A percentile compares a stretch with the other conserved stretches of the same genome.
Evolutionary conservation across 1,140 invertebrate species (phyloP).

Genomic region (Meloidogyne floridensis): DNA sequence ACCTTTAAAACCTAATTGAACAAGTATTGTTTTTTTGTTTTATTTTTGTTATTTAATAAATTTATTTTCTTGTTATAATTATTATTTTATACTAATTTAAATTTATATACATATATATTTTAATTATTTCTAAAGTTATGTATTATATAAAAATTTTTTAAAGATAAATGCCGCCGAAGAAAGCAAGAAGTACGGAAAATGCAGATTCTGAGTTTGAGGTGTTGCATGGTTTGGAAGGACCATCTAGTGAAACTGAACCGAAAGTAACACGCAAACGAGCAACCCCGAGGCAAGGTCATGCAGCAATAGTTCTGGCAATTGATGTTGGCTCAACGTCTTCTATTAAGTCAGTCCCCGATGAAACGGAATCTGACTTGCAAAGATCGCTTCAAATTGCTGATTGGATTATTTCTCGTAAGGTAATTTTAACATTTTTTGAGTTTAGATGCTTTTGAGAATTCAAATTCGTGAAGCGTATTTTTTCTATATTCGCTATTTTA

Average conservation of each 20-base stretch:
- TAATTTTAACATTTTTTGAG: neutral
- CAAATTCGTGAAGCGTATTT: too few relatives aligned
- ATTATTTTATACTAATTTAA: too few relatives aligned
- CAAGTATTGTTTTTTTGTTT: neutral
- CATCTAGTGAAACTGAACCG: neutral
- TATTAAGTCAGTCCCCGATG: neutral
- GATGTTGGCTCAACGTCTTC: conserved; percentile 21
- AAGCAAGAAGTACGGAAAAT: conserved; percentile 1
- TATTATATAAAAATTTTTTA: neutral
- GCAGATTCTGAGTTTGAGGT: neutral
- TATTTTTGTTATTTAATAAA: neutral
- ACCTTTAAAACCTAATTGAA: conserved; percentile 10
- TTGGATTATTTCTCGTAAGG: conserved; percentile 41
- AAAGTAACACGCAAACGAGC: neutral
- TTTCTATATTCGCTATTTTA: neutral
- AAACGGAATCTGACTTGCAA: conserved; percentile 11
- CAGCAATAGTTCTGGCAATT: conserved; percentile 17
- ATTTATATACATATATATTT: too few relatives aligned
- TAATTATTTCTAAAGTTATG: too few relatives aligned
- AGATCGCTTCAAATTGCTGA: conserved; percentile 32
- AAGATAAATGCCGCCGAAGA: conserved; percentile 10
- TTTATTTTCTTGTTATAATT: too few relatives aligned
- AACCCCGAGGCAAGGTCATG: neutral
- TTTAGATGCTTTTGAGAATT: too few relatives aligned
- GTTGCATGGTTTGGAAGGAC: neutral